These are phyloP conservation scores for Nyctalus aviator DNA, from an alignment of 2,797 vertebrate genomes.

Conservation along the genomic window DNA sequence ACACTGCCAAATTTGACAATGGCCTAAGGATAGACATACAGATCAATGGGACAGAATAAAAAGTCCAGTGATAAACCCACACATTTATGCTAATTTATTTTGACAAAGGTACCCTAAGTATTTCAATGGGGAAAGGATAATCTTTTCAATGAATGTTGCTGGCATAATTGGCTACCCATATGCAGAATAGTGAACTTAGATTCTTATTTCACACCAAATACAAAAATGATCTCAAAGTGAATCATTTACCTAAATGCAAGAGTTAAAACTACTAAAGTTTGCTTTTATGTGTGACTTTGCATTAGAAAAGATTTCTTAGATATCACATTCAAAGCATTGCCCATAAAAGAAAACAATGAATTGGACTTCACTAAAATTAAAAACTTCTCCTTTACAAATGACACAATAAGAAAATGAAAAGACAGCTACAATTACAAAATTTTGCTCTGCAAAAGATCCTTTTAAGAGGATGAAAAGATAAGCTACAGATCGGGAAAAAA, in stretches of 20 bases:
- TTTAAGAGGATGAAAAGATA: background rate
- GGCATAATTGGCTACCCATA: too few species aligned
- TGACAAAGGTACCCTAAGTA: background rate
- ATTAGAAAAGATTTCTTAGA: background rate
- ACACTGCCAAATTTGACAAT: background rate
- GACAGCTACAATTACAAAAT: background rate
- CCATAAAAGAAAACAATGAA: conserved; percentile 2
- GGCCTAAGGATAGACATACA: background rate
- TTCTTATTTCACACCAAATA: background rate
- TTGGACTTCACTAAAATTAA: background rate
- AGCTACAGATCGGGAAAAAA: background rate
- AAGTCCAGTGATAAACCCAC: background rate
- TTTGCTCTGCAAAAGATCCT: background rate
- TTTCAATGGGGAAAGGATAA: background rate
- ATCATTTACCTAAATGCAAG: background rate
- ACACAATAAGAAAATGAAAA: background rate
- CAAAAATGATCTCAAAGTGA: background rate
- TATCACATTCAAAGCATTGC: background rate
- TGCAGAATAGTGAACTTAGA: background rate
- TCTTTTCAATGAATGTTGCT: background rate
- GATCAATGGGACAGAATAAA: conserved; percentile 1
- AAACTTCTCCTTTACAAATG: conserved; percentile 8
- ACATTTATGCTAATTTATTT: background rate
- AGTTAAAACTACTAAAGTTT: background rate
- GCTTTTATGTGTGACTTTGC: background rate